phyloP scores from a whole-genome alignment of 2,888 invertebrate genomes.

The Nematopogon swammerdamellus region DNA sequence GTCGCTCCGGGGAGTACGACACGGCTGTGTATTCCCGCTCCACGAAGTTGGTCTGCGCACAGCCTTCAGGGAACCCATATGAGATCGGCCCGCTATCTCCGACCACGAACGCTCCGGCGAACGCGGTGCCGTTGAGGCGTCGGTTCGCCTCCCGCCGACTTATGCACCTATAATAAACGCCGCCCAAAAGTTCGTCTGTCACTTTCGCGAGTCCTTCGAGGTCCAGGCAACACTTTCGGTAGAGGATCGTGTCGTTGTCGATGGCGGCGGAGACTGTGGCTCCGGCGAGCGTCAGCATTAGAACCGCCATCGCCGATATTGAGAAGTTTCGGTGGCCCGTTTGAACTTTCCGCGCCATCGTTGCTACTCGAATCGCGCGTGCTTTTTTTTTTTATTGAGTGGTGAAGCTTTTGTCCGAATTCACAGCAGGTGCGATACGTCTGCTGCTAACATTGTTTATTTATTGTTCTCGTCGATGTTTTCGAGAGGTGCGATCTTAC shows the following conservation, averaged over 20 bases:
- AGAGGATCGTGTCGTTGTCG: neutral
- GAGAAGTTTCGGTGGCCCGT: neutral
- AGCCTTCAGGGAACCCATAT: slow-evolving; percentile 27
- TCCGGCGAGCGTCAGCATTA: neutral
- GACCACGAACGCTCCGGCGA: slow-evolving; percentile 17
- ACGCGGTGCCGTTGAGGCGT: neutral
- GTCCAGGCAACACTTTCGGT: slow-evolving; percentile 36
- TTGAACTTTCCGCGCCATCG: neutral
- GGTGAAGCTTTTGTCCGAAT: too few relatives aligned
- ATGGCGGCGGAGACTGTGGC: neutral
- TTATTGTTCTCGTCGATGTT: neutral
- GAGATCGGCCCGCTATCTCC: slow-evolving; percentile 21
- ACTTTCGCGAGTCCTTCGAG: slow-evolving; percentile 30
- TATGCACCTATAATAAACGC: slow-evolving; percentile 26
- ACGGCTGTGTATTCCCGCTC: slow-evolving; percentile 2
- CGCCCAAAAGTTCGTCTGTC: slow-evolving; percentile 14
- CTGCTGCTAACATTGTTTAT: neutral
- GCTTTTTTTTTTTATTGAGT: too few relatives aligned
- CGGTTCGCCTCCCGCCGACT: neutral
- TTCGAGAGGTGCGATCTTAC: neutral
- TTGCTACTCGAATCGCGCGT: neutral
- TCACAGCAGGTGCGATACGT: neutral
- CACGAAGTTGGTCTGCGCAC: slow-evolving; percentile 19
- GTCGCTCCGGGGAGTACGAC: slow-evolving; percentile 2
- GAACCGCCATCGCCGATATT: neutral